These are phyloP conservation scores for Clarias pachynema DNA, from an alignment of 2,797 vertebrate genomes.

Conservation along the genomic window DNA sequence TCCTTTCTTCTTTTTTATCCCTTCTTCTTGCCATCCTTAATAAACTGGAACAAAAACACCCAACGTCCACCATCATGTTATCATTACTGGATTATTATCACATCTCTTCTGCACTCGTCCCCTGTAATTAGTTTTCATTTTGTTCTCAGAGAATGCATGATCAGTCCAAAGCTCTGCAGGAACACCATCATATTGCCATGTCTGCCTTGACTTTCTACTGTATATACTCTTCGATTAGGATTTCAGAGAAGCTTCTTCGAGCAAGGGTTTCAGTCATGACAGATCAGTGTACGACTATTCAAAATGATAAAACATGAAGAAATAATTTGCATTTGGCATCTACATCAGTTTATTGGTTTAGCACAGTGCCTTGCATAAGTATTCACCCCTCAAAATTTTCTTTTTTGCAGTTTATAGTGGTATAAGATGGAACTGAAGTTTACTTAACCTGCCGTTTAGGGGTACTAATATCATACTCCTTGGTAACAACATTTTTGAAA, in stretches of 20 bases:
- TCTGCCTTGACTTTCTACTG: conserved; percentile 85
- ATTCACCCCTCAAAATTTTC: not conserved
- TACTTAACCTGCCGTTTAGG: not conserved
- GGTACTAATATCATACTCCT: no score
- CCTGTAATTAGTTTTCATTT: conserved; percentile 22
- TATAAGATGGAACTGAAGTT: not conserved
- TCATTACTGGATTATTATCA: conserved; percentile 46
- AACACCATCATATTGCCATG: conserved; percentile 74
- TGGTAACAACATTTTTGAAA: no score
- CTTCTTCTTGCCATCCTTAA: conserved; percentile 58
- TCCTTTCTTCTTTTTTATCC: conserved; percentile 53
- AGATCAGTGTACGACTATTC: conserved; percentile 28
- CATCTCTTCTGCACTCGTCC: conserved; percentile 66
- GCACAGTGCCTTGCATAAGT: conserved; percentile 6
- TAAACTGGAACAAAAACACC: conserved; percentile 67
- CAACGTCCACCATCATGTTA: conserved; percentile 60
- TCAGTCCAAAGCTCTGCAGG: conserved; percentile 76
- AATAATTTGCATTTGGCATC: conserved; percentile 72
- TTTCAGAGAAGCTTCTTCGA: conserved; percentile 68
- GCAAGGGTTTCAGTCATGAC: conserved; percentile 63
- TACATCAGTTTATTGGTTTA: conserved; percentile 55
- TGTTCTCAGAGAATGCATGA: conserved; percentile 80
- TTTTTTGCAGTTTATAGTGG: not conserved
- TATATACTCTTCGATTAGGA: conserved; percentile 73
- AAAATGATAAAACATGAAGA: conserved; percentile 6